Base-by-base conservation (phyloP, 2,797 vertebrate genomes). In the Coregonus sp. region DNA sequence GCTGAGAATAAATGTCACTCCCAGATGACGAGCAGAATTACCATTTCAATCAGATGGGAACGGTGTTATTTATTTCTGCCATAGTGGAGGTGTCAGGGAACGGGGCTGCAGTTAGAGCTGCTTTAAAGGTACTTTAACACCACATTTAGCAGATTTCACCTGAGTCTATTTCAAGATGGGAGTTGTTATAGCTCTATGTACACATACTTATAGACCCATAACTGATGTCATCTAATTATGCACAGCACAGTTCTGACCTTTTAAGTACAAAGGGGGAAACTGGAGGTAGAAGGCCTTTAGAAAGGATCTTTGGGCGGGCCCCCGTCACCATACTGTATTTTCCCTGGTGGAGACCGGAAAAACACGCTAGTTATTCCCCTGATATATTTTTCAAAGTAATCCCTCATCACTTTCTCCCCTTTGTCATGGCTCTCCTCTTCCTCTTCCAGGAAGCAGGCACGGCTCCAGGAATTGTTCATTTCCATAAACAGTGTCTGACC, bases 401-500 rank as follows among this genome's bases (percentile, higher is more conserved):
- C 29, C 59, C 75, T 72, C 73, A 31, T 81, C 82, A 68, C 70
- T 69, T 70, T 81, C 75, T 74, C 75, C 65, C 29, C 52, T 29
- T 67, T n/a, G 18, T 59, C 70, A 50, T 76, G 69, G 86, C 29
- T 72, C 77, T 78, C 16, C 1, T 69, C 85, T 90, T 91, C 88
- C 90, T 88, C 87, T 47, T 90, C 88, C 89, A 92, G 92, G 90
- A 93, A 93, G 85, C 88, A 75, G 80, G 85, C 82, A 78, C 1
- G 84, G 86, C 85, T 88, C 84, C 77, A 74, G 52, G 86, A 89
- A 92, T 89, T 86, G 87, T 87, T 87, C 54, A 89, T 92, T 93
- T 94, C 90, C 92, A 92, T 94, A 93, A 93, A 94, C 93, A 92
- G 76, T 86, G 86, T 91, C 86, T 47, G 75, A 88, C 75, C 79